phyloP scores from a whole-genome alignment of 2,888 invertebrate genomes.

The Calliphora vomitoria region DNA sequence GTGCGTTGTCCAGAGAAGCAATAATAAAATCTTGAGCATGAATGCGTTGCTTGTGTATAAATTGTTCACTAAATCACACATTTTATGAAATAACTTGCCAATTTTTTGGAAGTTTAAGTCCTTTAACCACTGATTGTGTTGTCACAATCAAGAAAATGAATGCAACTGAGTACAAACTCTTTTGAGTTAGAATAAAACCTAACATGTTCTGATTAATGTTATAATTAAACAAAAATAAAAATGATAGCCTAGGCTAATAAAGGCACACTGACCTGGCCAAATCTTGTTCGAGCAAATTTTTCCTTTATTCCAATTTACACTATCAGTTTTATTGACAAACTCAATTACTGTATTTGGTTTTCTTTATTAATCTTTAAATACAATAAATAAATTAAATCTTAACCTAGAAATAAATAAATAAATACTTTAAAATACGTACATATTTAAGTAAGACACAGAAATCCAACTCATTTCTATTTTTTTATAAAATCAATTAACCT shows the following conservation, averaged over 20 bases:
- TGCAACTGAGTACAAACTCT: background rate
- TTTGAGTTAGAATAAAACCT: background rate
- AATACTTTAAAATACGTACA: constrained; percentile 4
- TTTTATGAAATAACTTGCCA: no score
- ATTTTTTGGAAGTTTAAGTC: constrained; percentile 13
- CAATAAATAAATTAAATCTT: constrained; percentile 53
- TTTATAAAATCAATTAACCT: constrained; percentile 3
- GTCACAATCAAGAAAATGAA: constrained; percentile 1
- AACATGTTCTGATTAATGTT: no score
- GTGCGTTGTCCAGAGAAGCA: no score
- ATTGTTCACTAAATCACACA: no score
- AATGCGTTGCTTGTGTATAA: no score
- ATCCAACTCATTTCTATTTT: background rate
- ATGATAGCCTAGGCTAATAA: background rate
- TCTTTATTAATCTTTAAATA: constrained; percentile 4
- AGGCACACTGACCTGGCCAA: background rate
- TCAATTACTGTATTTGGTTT: background rate
- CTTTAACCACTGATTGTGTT: background rate
- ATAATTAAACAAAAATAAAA: no score
- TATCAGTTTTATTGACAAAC: no score
- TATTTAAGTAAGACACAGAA: background rate
- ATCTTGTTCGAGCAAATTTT: no score
- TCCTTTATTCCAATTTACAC: no score
- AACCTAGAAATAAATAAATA: constrained; percentile 44
- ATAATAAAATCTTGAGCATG: no score